These are phyloP conservation scores for Argyresthia albistria DNA, from an alignment of 2,888 invertebrate species.

Conservation along the genomic window DNA sequence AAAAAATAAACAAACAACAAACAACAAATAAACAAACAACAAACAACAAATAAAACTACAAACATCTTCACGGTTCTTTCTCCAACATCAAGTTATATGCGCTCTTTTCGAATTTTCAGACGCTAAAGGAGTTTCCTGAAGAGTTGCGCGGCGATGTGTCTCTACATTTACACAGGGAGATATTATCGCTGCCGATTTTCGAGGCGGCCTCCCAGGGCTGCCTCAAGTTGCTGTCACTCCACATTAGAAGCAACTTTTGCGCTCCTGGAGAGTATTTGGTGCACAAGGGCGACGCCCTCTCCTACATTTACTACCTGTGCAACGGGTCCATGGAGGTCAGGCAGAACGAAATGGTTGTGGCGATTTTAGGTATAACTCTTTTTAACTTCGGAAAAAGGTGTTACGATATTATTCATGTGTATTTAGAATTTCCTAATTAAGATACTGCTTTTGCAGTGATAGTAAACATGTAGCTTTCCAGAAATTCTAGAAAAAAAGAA, in stretches of 20 bases:
- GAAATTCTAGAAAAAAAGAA: no score
- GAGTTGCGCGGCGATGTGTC: conserved; percentile 96
- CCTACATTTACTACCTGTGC: conserved; percentile 95
- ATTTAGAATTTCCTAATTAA: no score
- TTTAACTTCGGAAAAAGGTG: no score
- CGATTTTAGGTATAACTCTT: conserved; percentile 86
- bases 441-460: no score
- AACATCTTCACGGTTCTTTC: no score
- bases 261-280: conserved; percentile 96
- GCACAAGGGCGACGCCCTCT: conserved; percentile 94
- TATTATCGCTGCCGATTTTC: conserved; percentile 94
- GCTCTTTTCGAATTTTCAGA: conserved; percentile 68
- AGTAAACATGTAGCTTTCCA: no score
- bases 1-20: no score
- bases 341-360: conserved; percentile 96
- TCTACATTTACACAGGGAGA: conserved; percentile 95
- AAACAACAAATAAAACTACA: no score
- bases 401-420: no score
- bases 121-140: conserved; percentile 95
- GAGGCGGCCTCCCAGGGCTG: conserved; percentile 96
- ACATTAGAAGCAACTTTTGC: conserved; percentile 95
- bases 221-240: conserved; percentile 90
- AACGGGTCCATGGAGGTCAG: conserved; percentile 98
- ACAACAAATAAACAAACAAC: no score
- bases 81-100: no score